phyloP scores from a whole-genome alignment of 2,888 invertebrate species.

The Diachrysia chrysitis region DNA sequence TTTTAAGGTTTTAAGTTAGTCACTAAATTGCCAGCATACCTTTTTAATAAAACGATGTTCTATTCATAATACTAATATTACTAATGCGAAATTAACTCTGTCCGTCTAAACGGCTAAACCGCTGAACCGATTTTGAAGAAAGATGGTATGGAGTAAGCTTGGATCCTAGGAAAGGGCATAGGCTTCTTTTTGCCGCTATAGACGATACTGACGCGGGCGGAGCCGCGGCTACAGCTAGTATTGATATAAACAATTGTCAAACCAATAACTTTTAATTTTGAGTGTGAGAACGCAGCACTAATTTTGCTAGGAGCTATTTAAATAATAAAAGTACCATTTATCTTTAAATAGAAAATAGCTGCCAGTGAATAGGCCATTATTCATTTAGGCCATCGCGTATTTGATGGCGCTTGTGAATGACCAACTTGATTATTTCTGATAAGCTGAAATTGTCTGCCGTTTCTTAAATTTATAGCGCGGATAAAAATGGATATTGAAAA shows the following conservation, averaged over 20 bases:
- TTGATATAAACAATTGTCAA: slow-evolving; percentile 41
- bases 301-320: slow-evolving; percentile 62
- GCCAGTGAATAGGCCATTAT: slow-evolving; percentile 56
- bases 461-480: background rate
- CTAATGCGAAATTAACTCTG: no score
- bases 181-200: no score
- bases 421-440: slow-evolving; percentile 34
- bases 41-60: slow-evolving; percentile 19
- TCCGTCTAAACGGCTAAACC: no score
- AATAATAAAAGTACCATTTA: slow-evolving; percentile 58
- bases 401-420: slow-evolving; percentile 11
- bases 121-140: no score
- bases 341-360: slow-evolving; percentile 61
- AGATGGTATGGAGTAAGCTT: no score
- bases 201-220: no score
- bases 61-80: no score
- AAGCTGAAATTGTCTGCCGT: background rate
- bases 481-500: background rate
- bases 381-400: slow-evolving; percentile 56
- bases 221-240: no score
- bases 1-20: background rate
- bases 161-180: no score
- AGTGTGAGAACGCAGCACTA: slow-evolving; percentile 50
- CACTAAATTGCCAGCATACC: background rate
- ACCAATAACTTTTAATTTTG: slow-evolving; percentile 36